Evolutionary conservation across 2,113 vertebrate species (phyloP).

Genomic region (Cathartes aura): DNA sequence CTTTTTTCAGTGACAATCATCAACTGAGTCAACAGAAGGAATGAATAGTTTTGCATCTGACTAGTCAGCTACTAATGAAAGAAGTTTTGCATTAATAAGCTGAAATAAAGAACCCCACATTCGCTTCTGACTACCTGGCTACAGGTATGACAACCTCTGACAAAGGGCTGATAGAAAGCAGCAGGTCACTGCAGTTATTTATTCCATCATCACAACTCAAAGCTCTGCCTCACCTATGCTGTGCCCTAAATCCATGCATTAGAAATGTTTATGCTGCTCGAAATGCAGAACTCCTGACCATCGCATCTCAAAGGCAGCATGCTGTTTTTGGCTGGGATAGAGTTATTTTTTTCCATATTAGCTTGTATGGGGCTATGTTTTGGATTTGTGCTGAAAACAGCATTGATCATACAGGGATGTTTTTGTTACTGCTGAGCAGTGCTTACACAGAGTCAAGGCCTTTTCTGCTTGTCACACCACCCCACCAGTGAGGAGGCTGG

Average conservation of each 20-base stretch:
- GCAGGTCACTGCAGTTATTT: background rate
- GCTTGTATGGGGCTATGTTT: too few relatives aligned
- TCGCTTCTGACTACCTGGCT: background rate
- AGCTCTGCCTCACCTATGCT: background rate
- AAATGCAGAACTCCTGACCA: background rate
- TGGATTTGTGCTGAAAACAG: too few relatives aligned
- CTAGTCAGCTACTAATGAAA: background rate
- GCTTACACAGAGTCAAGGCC: too few relatives aligned
- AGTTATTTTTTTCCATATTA: too few relatives aligned
- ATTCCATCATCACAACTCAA: background rate
- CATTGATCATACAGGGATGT: too few relatives aligned
- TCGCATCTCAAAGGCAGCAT: accelerated
- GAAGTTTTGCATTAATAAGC: background rate
- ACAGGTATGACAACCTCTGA: background rate
- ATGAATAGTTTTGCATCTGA: background rate
- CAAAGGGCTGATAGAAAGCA: background rate
- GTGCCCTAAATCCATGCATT: background rate
- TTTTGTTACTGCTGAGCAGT: too few relatives aligned
- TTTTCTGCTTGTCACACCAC: too few relatives aligned
- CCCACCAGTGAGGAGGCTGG: too few relatives aligned
- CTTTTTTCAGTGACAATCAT: background rate
- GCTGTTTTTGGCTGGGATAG: too few relatives aligned
- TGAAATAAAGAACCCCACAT: background rate
- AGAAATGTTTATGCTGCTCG: background rate
- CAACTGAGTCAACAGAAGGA: background rate